Conservation (phyloP, 2,113 vertebrate genomes). For the Pangasianodon hypophthalmus region DNA sequence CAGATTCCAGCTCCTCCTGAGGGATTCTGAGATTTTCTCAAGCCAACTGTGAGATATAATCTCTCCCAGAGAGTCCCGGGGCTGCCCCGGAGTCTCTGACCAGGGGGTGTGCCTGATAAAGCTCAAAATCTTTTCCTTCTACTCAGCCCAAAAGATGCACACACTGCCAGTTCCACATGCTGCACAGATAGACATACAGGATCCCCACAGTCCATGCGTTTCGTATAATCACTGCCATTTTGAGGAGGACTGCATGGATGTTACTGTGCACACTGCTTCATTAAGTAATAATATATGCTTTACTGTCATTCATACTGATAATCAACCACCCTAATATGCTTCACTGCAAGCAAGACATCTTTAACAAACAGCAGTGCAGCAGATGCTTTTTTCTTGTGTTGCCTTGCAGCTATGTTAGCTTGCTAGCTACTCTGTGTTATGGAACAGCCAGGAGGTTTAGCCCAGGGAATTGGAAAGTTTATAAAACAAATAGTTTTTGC, state of each 20-base stretch:
- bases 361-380: background rate
- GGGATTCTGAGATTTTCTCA: background rate
- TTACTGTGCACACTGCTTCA: background rate
- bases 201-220: background rate
- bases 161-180: background rate
- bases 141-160: background rate
- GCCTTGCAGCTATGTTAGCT: background rate
- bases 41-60: background rate
- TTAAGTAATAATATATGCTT: background rate
- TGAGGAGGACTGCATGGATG: background rate
- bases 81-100: background rate
- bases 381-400: too few species aligned
- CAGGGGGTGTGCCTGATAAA: background rate
- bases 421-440: background rate
- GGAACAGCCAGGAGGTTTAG: too few species aligned
- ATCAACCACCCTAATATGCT: background rate
- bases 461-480: too few species aligned
- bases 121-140: background rate
- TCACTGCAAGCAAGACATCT: background rate
- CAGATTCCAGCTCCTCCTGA: background rate
- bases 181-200: background rate
- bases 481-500: too few species aligned
- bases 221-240: background rate
- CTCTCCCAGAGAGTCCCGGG: background rate
- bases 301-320: background rate